Evolutionary conservation across 2,797 vertebrate genomes (phyloP).

Genomic region (Simalia tracyae): DNA sequence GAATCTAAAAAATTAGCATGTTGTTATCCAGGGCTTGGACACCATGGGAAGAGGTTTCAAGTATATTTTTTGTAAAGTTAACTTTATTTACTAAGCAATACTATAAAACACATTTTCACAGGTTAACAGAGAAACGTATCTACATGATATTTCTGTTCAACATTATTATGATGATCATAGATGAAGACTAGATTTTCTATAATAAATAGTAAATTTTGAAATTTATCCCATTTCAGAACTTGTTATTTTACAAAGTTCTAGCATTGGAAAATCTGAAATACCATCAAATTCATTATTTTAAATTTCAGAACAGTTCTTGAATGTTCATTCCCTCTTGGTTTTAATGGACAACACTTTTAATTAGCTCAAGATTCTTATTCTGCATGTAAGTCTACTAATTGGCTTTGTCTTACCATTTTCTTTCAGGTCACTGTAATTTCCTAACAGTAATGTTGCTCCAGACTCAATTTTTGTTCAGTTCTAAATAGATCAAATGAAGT

Average conservation of each 20-base stretch:
- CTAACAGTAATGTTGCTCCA: not conserved
- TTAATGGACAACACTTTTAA: not conserved
- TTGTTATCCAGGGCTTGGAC: not conserved
- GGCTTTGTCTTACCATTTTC: not conserved
- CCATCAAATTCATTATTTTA: not conserved
- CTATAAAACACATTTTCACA: not conserved
- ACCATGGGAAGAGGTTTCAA: not conserved
- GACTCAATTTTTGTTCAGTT: slow-evolving; percentile 12
- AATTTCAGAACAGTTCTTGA: not conserved
- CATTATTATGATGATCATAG: not conserved
- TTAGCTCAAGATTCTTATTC: not conserved
- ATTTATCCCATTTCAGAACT: not conserved
- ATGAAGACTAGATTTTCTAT: slow-evolving; percentile 8
- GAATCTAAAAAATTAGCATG: not conserved
- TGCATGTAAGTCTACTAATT: not conserved
- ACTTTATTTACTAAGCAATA: not conserved
- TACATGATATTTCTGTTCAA: not conserved
- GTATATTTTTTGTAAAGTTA: not conserved
- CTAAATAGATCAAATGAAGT: not conserved
- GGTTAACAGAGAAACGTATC: not conserved
- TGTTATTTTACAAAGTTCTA: not conserved
- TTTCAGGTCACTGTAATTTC: not conserved
- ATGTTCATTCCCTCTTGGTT: not conserved
- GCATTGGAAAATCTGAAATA: not conserved
- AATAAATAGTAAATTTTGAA: not conserved